phyloP scores from a whole-genome alignment of 2,113 vertebrate species.

The Bambusicola thoracicus region DNA sequence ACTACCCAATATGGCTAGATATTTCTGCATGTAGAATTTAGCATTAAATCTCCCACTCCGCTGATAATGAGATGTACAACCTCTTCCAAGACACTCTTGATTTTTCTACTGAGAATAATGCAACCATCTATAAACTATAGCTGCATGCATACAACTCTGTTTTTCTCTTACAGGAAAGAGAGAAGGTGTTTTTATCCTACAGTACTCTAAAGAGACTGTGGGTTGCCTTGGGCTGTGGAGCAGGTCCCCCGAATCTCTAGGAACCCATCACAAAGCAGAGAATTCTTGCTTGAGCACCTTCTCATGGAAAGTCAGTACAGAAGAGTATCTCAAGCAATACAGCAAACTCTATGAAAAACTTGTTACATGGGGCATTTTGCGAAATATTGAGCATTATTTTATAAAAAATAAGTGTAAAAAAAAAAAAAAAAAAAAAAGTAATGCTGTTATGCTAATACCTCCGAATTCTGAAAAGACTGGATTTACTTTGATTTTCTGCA shows the following conservation, averaged over 20 bases:
- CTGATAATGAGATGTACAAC: background rate
- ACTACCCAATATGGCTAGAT: background rate
- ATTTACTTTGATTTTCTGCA: background rate
- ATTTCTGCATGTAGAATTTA: background rate
- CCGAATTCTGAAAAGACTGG: background rate
- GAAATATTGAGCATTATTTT: background rate
- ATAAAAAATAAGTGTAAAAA: background rate
- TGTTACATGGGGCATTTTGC: background rate
- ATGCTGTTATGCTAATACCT: background rate
- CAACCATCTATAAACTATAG: background rate
- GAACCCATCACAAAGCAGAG: background rate
- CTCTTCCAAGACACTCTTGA: background rate
- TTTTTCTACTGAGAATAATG: background rate
- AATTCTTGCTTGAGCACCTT: background rate
- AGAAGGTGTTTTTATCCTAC: background rate
- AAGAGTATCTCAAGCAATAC: background rate
- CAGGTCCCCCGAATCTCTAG: background rate
- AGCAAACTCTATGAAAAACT: background rate
- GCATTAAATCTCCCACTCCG: background rate
- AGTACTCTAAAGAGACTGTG: background rate
- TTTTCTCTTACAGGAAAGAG: background rate
- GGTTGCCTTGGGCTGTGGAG: background rate
- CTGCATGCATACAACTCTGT: background rate
- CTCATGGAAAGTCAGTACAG: background rate
- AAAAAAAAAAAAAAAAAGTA: background rate